Percentiles rank a stretch among this genome's conserved stretches.
Evolutionary conservation across 2,888 invertebrate species (phyloP).

Genomic region (Sceliomorpha sp.): DNA sequence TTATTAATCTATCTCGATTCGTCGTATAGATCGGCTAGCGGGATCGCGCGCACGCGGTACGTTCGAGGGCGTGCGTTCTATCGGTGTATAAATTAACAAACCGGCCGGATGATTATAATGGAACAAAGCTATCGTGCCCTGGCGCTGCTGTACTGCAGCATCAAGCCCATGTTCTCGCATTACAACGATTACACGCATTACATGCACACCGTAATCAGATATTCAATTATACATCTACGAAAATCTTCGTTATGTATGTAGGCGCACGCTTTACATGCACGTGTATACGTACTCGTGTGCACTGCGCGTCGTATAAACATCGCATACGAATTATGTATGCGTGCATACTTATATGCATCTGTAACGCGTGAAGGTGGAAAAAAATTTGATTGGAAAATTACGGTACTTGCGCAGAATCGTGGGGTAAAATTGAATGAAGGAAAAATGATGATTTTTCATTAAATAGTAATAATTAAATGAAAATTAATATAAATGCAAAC

Average conservation of each 20-base stretch:
- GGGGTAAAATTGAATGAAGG: no score
- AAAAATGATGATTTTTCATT: no score
- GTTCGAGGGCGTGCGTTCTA: constrained; percentile 41
- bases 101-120: constrained; percentile 48
- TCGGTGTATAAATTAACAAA: constrained; percentile 52
- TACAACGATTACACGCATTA: constrained; percentile 51
- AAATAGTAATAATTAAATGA: no score
- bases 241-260: constrained; percentile 17
- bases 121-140: constrained; percentile 49
- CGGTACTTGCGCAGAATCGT: no score
- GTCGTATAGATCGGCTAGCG: no score
- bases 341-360: no score
- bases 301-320: no score
- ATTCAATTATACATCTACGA: constrained; percentile 41
- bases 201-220: constrained; percentile 36
- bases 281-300: neutral
- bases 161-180: constrained; percentile 43
- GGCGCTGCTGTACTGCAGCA: constrained; percentile 38
- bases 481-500: no score
- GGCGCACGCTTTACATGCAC: neutral
- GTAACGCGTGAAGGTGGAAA: no score
- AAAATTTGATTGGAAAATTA: no score
- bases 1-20: constrained; percentile 54
- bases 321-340: no score
- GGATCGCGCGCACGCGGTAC: constrained; percentile 33